Conservation (phyloP, 2,113 vertebrate species). For the Perognathus longimembris region DNA sequence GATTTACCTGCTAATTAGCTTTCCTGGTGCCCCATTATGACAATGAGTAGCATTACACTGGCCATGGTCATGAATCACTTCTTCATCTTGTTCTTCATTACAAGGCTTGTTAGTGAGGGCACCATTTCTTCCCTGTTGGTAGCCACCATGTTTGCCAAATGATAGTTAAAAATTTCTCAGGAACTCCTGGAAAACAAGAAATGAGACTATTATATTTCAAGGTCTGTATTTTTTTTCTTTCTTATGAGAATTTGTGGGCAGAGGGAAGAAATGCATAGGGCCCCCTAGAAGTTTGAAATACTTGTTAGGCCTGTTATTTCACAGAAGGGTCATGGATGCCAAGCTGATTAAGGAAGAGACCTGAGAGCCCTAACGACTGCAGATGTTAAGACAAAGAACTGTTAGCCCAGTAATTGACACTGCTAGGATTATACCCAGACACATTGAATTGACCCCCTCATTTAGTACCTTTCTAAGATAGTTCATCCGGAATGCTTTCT, state of each 20-base stretch:
- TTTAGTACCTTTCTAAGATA: neutral
- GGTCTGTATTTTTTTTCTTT: neutral
- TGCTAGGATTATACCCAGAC: neutral
- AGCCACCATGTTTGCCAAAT: neutral
- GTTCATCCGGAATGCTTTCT: neutral
- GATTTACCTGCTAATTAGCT: constrained; percentile 29
- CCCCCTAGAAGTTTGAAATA: neutral
- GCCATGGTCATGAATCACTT: neutral
- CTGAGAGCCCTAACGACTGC: neutral
- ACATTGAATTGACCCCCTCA: neutral
- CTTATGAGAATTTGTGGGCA: neutral
- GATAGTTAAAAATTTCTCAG: constrained; percentile 46
- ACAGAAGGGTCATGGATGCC: neutral
- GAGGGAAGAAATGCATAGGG: neutral
- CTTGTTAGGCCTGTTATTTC: neutral
- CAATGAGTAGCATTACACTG: neutral
- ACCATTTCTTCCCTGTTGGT: constrained; percentile 7
- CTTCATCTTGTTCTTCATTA: constrained; percentile 23
- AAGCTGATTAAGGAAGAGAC: neutral
- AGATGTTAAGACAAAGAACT: neutral
- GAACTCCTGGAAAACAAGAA: neutral
- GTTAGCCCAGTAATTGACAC: neutral
- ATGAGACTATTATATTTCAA: neutral
- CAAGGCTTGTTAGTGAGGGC: neutral
- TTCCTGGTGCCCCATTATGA: neutral